Percentiles rank a stretch among this genome's conserved stretches.
Conservation (phyloP, 2,888 invertebrate genomes). For the Biston betularia region DNA sequence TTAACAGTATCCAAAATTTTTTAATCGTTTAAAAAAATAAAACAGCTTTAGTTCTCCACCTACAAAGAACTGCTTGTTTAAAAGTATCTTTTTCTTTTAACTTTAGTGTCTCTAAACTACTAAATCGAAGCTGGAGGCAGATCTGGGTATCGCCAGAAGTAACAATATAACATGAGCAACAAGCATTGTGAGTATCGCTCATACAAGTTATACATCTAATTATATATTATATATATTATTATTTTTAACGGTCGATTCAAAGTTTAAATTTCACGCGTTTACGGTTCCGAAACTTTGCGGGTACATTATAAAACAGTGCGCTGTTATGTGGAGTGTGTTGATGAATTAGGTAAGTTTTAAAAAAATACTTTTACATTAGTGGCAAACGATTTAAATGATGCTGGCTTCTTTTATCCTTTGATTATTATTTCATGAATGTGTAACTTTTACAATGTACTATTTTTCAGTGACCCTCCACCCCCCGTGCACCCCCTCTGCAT, state of each 20-base stretch:
- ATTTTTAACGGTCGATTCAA: constrained; percentile 2
- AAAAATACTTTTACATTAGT: constrained; percentile 54
- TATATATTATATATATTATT: constrained; percentile 1
- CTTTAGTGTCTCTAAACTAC: constrained; percentile 62
- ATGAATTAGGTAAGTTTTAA: constrained; percentile 51
- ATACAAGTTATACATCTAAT: constrained; percentile 37
- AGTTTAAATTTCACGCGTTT: constrained; percentile 24
- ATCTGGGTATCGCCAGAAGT: constrained; percentile 61
- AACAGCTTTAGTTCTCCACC: constrained; percentile 49
- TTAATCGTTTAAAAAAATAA: not conserved
- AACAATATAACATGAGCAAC: constrained; percentile 63
- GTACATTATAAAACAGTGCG: constrained; percentile 28
- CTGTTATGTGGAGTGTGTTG: constrained; percentile 24
- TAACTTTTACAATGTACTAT: constrained; percentile 1
- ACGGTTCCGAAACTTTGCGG: constrained; percentile 7
- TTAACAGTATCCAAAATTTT: not conserved
- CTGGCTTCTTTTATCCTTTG: constrained; percentile 58
- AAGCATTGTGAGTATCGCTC: constrained; percentile 72
- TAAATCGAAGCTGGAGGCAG: constrained; percentile 62
- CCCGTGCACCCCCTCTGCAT: constrained; percentile 74
- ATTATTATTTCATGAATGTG: not conserved
- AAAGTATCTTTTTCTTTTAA: constrained; percentile 65
- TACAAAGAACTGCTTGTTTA: constrained; percentile 44
- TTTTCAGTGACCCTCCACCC: constrained; percentile 58
- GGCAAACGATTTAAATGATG: constrained; percentile 58